Evolutionary conservation across 1,140 invertebrate genomes (phyloP).

Genomic region (Eciton burchellii): DNA sequence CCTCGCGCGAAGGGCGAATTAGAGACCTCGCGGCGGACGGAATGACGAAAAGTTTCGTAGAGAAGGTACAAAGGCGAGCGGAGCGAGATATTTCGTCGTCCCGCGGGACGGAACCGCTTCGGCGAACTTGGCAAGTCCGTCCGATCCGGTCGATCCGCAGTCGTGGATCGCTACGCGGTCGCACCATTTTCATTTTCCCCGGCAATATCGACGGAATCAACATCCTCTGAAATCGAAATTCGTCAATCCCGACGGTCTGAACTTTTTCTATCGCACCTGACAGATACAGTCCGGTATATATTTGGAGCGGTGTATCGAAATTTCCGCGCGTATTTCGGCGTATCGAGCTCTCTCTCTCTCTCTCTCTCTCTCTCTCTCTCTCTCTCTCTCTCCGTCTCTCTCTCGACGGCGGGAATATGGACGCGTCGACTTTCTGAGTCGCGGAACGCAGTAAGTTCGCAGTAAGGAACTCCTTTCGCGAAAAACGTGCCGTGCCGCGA

Average conservation of each 20-base stretch:
- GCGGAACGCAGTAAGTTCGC: no score
- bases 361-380: no score
- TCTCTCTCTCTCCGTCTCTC: no score
- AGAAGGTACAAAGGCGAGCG: constrained; percentile 63
- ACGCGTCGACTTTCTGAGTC: not conserved
- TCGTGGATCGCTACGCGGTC: constrained; percentile 34
- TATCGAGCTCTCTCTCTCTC: no score
- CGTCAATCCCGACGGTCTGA: constrained; percentile 44
- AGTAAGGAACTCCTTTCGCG: no score
- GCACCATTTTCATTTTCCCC: constrained; percentile 5
- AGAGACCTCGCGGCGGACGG: constrained; percentile 59
- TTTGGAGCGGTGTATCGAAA: constrained; percentile 19
- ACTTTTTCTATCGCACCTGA: constrained; percentile 49
- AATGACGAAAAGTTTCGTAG: constrained; percentile 73
- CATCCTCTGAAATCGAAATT: constrained; percentile 54
- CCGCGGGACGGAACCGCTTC: constrained; percentile 74
- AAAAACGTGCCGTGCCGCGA: no score
- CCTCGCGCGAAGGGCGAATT: constrained; percentile 63
- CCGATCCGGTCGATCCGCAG: not conserved
- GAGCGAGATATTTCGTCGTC: constrained; percentile 77
- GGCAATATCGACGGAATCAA: constrained; percentile 42
- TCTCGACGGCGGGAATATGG: not conserved
- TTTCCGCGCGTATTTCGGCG: not conserved
- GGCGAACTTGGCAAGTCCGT: constrained; percentile 64
- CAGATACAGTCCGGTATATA: constrained; percentile 12